A percentile compares a stretch with the other conserved stretches of the same genome.
Evolutionary conservation across 2,888 invertebrate genomes (phyloP).

Genomic region (Xestobium rufovillosum): DNA sequence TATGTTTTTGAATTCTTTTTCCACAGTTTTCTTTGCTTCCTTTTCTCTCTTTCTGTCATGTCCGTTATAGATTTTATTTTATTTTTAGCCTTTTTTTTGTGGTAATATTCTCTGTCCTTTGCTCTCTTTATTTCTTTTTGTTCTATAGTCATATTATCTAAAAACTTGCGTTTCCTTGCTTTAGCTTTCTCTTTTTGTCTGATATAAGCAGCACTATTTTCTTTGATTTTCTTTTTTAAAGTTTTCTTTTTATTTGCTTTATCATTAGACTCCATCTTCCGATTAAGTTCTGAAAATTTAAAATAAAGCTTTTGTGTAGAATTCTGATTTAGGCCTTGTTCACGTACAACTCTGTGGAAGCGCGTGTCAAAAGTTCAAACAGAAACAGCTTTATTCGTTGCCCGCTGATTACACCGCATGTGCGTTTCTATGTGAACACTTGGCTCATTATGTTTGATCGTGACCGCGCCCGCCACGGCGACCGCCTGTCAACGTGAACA

Average conservation of each 20-base stretch:
- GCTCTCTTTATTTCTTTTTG: conserved; percentile 12
- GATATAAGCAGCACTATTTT: neutral
- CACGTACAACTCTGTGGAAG: too few species aligned
- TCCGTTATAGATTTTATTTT: conserved; percentile 7
- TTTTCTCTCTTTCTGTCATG: conserved; percentile 5
- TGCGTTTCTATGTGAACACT: too few species aligned
- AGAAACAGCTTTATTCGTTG: too few species aligned
- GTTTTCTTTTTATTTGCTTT: neutral
- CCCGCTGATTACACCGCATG: too few species aligned
- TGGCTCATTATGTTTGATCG: too few species aligned
- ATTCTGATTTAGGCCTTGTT: neutral
- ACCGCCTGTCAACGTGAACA: too few species aligned
- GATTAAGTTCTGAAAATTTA: neutral
- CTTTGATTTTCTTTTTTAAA: neutral
- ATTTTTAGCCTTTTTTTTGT: conserved; percentile 13
- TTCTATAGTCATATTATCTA: conserved; percentile 13
- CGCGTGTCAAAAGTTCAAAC: too few species aligned
- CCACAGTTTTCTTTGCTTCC: conserved; percentile 12
- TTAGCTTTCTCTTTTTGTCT: conserved; percentile 8
- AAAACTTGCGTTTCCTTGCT: conserved; percentile 13
- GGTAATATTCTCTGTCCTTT: conserved; percentile 14
- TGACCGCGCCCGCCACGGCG: too few species aligned
- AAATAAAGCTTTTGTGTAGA: neutral
- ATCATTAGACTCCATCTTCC: neutral
- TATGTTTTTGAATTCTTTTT: conserved; percentile 6